Evolutionary conservation across 1,140 invertebrate genomes (phyloP), one percentile per base, ranked within the genome.

Genomic region (Patella vulgata): DNA sequence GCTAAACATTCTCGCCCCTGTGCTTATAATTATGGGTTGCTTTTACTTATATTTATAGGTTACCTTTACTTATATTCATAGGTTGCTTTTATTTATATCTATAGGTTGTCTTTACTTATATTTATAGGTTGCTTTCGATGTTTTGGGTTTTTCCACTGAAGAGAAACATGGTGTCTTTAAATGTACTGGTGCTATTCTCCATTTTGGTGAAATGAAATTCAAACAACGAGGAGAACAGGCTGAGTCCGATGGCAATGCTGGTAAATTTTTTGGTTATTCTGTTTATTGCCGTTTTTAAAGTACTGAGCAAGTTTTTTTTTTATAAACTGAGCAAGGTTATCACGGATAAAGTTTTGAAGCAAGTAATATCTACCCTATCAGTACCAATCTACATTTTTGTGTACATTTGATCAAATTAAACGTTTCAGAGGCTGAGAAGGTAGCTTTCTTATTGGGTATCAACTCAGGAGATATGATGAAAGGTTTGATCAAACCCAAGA

Each of bases 181-280:
- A 85, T 94, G 98, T 86, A 97, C 96, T 73, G 94, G 94, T 77
- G 87, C 94, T 84, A 96, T 98, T 83, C 96, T 99, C 93, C 96
- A 98, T 86, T 97, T 98, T 72, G 96, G 96, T 89, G 91, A 93
- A 79, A 94, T 99, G 93, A 98, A 98, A 87, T 99, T 99, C 93
- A 99, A 99, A 86, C 97, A 99, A 88, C 94, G 96, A 87, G 97
- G 98, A 87, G 97, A 99, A 88, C 97, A 99, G 88, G 97, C 97
- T 86, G 97, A 99, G 88, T 91, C 96, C 79, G 97, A 99, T 85
- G 96, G 96, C 78, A 96, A 92, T 63, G 93, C 86, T 57, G 80
- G 77, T 83, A 64, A 57, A 65, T 58, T 40, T 19, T 11, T 2
- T 9, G 30, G 21, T 23, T 5, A 36, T 36, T 36, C 33, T 36